Evolutionary conservation across 2,888 invertebrate species (phyloP), one percentile per base, ranked within the genome.

Genomic region (Sminthurinus aureus): DNA sequence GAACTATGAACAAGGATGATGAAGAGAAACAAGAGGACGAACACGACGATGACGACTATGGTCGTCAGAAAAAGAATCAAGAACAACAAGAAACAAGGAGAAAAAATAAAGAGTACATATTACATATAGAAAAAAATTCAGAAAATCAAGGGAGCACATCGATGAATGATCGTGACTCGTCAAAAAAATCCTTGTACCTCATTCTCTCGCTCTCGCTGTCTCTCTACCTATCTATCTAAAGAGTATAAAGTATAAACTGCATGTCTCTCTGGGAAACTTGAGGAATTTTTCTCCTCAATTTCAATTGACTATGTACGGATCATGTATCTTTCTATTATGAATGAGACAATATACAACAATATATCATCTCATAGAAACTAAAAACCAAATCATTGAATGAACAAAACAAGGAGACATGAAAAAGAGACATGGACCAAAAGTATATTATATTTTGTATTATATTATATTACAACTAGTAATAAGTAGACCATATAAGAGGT

Each of bases 61-160:
- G 71, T 24, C 24, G 6, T 24, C 26, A 51, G 75, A 51, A 75
- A 75, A 75, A 75, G 52, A 51, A 75, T 52, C 22, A 52, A 75
- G 75, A 75, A 50, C 20, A 20, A 71, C 24, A 71, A 71, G 15
- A 20, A 6, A 69, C 12, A 69, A n/a, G 18, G 69, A 12, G 11
- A 71, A 75, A 75, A 51, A 75, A n/a, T 11, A n/a, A 75, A n/a
- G 18, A 52, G 20, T 38, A 38, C 6, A 6, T 38, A n/a, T n/a
- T n/a, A 38, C 38, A 1, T 38, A 38, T 38, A 38, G 75, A 75
- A 75, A 78, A 78, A 74, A 83, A 83, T 78, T 74, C 71, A 77
- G 76, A 83, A 83, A 83, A 83, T 79, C 83, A 83, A 83, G 79
- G 83, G 77, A 83, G 79, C 83, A 83, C 58, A 83, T 83, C 38